These are phyloP conservation scores for Cotesia typhae DNA, from an alignment of 1,140 invertebrate genomes.

Conservation along the genomic window DNA sequence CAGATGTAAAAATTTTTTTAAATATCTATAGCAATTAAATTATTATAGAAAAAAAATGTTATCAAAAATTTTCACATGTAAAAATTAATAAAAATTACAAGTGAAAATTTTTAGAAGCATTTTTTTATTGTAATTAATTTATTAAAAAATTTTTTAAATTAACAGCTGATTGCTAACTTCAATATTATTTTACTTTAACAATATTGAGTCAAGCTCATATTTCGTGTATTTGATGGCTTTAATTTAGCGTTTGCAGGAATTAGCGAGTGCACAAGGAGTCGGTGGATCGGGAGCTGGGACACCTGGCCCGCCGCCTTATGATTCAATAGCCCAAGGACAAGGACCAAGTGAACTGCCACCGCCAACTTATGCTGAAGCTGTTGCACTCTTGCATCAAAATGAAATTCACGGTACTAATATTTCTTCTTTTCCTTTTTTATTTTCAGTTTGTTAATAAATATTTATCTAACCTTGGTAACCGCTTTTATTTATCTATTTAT, in stretches of 20 bases:
- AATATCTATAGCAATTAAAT: too few species aligned
- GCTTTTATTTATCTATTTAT: neutral
- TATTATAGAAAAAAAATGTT: too few species aligned
- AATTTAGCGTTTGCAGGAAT: conserved; percentile 51
- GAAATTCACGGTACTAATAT: conserved; percentile 45
- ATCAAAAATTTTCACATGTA: too few species aligned
- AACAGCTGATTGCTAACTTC: too few species aligned
- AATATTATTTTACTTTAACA: neutral
- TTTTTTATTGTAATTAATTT: too few species aligned
- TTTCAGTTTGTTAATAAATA: neutral
- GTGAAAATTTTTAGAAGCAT: too few species aligned
- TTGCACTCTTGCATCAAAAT: conserved; percentile 48
- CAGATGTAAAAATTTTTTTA: neutral
- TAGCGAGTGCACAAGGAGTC: conserved; percentile 47
- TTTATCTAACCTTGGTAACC: conserved; percentile 7
- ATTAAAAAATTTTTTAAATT: too few species aligned
- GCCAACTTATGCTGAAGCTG: conserved; percentile 52
- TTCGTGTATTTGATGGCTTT: conserved; percentile 16
- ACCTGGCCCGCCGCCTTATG: conserved; percentile 51
- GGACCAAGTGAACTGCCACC: conserved; percentile 51
- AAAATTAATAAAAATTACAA: too few species aligned
- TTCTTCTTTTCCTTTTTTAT: neutral
- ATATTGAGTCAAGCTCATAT: neutral
- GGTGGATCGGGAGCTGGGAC: conserved; percentile 44
- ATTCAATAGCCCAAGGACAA: conserved; percentile 50